A percentile compares a stretch with the other conserved stretches of the same genome.
These are phyloP conservation scores for Rhingia rostrata DNA, from an alignment of 2,888 invertebrate genomes.

Conservation along the genomic window DNA sequence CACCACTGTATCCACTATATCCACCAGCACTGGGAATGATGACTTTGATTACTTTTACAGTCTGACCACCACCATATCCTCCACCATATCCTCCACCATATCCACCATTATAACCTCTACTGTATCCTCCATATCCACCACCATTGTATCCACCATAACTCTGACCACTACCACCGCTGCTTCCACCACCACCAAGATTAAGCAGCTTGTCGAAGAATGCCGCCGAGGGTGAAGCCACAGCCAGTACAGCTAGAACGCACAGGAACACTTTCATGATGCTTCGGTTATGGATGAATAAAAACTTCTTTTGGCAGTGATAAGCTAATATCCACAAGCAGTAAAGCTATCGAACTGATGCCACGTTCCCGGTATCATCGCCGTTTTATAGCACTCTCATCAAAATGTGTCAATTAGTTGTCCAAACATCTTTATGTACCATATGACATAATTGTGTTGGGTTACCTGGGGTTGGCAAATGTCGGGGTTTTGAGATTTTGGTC, in stretches of 20 bases:
- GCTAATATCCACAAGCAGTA: conserved; percentile 39
- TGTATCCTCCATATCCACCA: conserved; percentile 23
- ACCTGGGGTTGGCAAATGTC: conserved; percentile 42
- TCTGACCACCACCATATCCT: conserved; percentile 15
- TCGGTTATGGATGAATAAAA: neutral
- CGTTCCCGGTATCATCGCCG: conserved; percentile 21
- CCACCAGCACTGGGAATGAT: conserved; percentile 14
- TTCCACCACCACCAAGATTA: conserved; percentile 32
- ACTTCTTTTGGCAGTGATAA: conserved; percentile 29
- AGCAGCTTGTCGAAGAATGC: conserved; percentile 55
- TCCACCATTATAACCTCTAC: conserved; percentile 10
- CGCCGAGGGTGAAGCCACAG: conserved; percentile 56
- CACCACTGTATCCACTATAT: conserved; percentile 21
- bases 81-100: conserved; percentile 28
- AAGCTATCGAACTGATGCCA: conserved; percentile 58
- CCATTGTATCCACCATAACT: conserved; percentile 16
- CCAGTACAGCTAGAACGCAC: conserved; percentile 60
- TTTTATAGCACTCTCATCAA: conserved; percentile 55
- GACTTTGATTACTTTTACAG: conserved; percentile 7
- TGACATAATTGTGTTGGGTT: conserved; percentile 61
- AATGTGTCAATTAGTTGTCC: conserved; percentile 63
- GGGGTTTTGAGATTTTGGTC: neutral
- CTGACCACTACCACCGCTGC: conserved; percentile 30
- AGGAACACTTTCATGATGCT: conserved; percentile 69
- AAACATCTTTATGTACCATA: conserved; percentile 54